Conservation (phyloP, 2,797 vertebrate genomes). For the Macropodus opercularis region DNA sequence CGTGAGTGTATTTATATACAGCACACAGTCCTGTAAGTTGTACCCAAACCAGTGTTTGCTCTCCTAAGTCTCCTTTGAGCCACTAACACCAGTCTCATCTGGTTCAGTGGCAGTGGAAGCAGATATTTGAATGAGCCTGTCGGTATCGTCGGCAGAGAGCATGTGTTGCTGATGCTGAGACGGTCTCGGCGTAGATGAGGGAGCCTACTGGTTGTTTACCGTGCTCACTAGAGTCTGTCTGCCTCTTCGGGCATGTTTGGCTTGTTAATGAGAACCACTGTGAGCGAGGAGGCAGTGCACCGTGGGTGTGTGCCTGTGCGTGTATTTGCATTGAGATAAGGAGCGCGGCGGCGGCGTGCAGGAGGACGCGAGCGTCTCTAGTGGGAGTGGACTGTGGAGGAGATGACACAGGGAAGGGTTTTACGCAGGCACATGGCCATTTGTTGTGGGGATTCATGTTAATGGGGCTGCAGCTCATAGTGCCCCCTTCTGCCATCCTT, state of each 20-base stretch:
- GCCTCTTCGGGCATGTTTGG: conserved; percentile 80
- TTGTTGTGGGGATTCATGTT: conserved; percentile 67
- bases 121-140: conserved; percentile 32
- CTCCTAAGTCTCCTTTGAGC: conserved; percentile 1
- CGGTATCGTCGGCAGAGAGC: conserved; percentile 40
- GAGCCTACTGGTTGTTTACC: conserved; percentile 78
- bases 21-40: too few species aligned
- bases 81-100: neutral
- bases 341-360: conserved; percentile 32
- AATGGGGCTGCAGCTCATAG: conserved; percentile 60
- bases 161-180: conserved; percentile 57
- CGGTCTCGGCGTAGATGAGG: conserved; percentile 63
- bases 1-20: too few species aligned
- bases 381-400: conserved; percentile 25
- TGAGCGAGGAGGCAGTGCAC: conserved; percentile 61
- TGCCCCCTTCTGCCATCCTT: conserved; percentile 2
- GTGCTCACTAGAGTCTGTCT: conserved; percentile 78
- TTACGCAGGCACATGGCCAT: conserved; percentile 42
- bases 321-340: conserved; percentile 75
- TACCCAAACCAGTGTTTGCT: neutral
- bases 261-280: conserved; percentile 79
- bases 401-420: conserved; percentile 47
- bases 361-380: conserved; percentile 19
- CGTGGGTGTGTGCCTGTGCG: conserved; percentile 63
- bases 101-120: conserved; percentile 7